Evolutionary conservation across 1,140 invertebrate genomes (phyloP).

Genomic region (Cydia splendana): DNA sequence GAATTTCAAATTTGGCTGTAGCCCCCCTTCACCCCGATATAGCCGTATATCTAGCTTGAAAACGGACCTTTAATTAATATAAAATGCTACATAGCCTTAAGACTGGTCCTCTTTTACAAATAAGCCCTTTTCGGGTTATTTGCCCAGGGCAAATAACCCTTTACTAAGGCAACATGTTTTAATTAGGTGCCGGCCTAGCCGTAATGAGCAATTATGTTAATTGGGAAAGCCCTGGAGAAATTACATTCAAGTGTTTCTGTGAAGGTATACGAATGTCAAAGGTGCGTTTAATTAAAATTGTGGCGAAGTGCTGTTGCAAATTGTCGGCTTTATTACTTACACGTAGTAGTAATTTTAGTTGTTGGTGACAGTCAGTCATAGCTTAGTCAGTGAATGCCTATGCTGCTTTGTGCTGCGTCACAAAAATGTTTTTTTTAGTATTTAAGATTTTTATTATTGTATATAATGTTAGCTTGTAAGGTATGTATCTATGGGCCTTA

Average conservation of each 20-base stretch:
- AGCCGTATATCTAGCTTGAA: neutral
- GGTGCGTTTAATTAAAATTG: neutral
- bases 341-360: neutral
- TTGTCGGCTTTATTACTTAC: neutral
- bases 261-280: neutral
- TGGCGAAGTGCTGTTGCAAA: neutral
- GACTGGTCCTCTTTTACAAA: slow-evolving; percentile 10
- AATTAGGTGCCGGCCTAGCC: slow-evolving; percentile 19
- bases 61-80: neutral
- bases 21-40: too few relatives aligned
- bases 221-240: neutral
- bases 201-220: slow-evolving; percentile 31
- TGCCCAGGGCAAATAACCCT: slow-evolving; percentile 16
- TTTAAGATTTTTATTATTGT: too few relatives aligned
- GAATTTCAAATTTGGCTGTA: too few relatives aligned
- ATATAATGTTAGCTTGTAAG: too few relatives aligned
- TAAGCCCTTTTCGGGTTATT: neutral
- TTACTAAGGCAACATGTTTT: slow-evolving; percentile 17
- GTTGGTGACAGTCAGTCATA: too few relatives aligned
- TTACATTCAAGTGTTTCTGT: neutral
- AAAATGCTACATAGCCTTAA: neutral
- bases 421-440: too few relatives aligned
- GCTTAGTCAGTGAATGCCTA: too few relatives aligned
- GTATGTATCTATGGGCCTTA: too few relatives aligned
- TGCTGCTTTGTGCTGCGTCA: too few relatives aligned